Evolutionary conservation across 1,140 invertebrate genomes (phyloP).

Genomic region (Chironomus striatipennis): DNA sequence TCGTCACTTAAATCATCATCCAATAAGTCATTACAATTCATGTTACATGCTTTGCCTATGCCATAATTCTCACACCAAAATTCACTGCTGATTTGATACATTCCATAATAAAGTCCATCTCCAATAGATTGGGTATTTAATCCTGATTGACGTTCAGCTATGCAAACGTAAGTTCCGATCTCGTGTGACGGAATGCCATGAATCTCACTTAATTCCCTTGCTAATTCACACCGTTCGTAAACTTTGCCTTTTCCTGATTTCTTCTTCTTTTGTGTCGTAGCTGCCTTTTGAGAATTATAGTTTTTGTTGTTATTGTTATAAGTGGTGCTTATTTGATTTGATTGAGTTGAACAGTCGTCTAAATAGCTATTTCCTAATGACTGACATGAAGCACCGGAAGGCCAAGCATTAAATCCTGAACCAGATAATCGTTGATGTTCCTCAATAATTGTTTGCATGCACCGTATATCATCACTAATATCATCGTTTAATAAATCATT

Average conservation of each 20-base stretch:
- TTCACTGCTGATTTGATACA: constrained; percentile 55
- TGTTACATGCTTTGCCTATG: constrained; percentile 39
- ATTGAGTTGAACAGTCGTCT: not conserved
- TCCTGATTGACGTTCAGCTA: constrained; percentile 54
- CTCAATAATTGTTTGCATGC: not conserved
- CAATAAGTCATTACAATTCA: not conserved
- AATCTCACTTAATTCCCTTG: constrained; percentile 46
- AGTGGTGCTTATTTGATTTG: not conserved
- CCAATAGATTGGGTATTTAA: constrained; percentile 53
- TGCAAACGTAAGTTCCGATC: constrained; percentile 58
- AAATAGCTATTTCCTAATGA: not conserved
- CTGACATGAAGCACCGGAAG: not conserved
- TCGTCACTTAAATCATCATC: constrained; percentile 16
- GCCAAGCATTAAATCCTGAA: constrained; percentile 1
- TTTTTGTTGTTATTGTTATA: not conserved
- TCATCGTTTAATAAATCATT: not conserved
- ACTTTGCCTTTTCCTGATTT: constrained; percentile 40
- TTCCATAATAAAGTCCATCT: constrained; percentile 53
- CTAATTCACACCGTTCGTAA: constrained; percentile 59
- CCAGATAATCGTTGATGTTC: constrained; percentile 8
- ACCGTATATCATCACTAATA: not conserved
- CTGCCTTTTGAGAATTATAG: constrained; percentile 23
- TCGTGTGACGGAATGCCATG: constrained; percentile 45
- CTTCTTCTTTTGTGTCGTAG: constrained; percentile 9
- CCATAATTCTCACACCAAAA: constrained; percentile 51